Evolutionary conservation across 2,888 invertebrate species (phyloP).

Genomic region (Buathra laborator): DNA sequence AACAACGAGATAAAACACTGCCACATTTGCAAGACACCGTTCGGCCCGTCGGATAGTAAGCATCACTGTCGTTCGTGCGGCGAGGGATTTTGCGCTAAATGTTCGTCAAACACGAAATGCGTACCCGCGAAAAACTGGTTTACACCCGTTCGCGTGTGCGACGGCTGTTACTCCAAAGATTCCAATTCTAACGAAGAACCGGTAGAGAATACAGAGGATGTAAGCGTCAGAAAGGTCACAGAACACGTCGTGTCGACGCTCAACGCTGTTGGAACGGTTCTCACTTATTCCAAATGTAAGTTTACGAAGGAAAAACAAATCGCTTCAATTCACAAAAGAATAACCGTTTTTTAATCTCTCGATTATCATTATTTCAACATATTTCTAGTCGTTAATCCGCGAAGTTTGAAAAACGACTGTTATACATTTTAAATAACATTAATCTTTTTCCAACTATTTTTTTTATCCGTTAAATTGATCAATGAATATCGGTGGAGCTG

Average conservation of each 20-base stretch:
- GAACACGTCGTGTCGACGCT: slow-evolving; percentile 91
- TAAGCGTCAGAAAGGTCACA: slow-evolving; percentile 88
- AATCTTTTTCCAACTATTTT: too few relatives aligned
- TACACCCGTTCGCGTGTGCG: slow-evolving; percentile 91
- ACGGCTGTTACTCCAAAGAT: slow-evolving; percentile 87
- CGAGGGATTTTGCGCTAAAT: slow-evolving; percentile 91
- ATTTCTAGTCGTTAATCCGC: too few relatives aligned
- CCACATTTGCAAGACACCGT: slow-evolving; percentile 88
- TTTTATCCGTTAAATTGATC: too few relatives aligned
- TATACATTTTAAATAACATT: too few relatives aligned
- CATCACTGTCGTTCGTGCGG: slow-evolving; percentile 93
- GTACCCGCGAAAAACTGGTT: slow-evolving; percentile 92
- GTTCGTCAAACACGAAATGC: slow-evolving; percentile 89
- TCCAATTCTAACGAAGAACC: slow-evolving; percentile 79
- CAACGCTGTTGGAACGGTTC: slow-evolving; percentile 89
- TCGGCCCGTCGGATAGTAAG: slow-evolving; percentile 87
- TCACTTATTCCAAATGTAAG: slow-evolving; percentile 91
- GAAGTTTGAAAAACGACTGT: too few relatives aligned
- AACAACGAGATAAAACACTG: slow-evolving; percentile 91
- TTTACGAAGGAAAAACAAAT: not conserved
- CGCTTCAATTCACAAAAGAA: too few relatives aligned
- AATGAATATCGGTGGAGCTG: too few relatives aligned
- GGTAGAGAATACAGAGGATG: slow-evolving; percentile 82
- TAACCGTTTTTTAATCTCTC: too few relatives aligned
- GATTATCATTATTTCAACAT: too few relatives aligned